A percentile compares a stretch with the other conserved stretches of the same genome.
These are phyloP conservation scores for Syncerus caffer DNA, from an alignment of 2,797 vertebrate genomes.

Conservation along the genomic window DNA sequence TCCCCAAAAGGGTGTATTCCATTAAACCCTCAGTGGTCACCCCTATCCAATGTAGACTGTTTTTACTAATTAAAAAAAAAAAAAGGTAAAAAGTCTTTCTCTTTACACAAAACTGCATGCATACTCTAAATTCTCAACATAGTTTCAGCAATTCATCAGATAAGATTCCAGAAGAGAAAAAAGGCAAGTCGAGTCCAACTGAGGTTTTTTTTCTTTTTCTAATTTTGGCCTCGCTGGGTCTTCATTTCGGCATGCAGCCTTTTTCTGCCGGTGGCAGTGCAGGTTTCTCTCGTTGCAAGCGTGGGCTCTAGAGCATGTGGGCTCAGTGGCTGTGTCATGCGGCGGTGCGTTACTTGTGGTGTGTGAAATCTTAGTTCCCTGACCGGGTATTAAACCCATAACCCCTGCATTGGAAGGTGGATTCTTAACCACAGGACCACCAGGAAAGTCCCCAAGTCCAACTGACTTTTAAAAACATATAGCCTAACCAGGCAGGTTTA, in stretches of 20 bases:
- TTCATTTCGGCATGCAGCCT: accelerated
- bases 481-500: neutral
- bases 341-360: accelerated
- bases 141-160: neutral
- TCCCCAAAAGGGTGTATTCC: neutral
- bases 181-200: neutral
- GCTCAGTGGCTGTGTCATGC: neutral
- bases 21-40: neutral
- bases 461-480: accelerated
- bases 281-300: neutral
- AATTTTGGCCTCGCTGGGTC: accelerated
- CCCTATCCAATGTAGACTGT: no score
- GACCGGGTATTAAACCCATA: neutral
- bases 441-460: neutral
- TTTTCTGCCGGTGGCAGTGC: accelerated
- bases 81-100: neutral
- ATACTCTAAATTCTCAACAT: neutral
- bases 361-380: neutral
- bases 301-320: neutral
- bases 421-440: neutral
- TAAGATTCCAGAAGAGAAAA: neutral
- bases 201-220: neutral
- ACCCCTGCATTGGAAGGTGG: neutral
- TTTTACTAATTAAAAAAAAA: neutral
- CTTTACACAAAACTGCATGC: neutral